These are phyloP conservation scores for Aptenodytes forsteri DNA, from an alignment of 2,113 vertebrate species.

Conservation along the genomic window DNA sequence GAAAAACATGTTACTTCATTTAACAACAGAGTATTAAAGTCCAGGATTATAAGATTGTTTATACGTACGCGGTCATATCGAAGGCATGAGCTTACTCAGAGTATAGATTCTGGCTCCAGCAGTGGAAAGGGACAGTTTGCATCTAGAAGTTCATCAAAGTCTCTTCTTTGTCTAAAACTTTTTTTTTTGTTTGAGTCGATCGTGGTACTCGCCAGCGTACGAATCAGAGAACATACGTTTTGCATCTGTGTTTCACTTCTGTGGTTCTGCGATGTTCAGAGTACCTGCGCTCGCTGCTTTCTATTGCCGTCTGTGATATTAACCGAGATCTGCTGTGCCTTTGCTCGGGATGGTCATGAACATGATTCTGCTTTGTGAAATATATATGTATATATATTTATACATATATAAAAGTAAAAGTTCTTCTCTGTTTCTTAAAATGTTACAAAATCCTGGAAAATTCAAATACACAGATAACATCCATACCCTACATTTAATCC, in stretches of 20 bases:
- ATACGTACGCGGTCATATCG: no score
- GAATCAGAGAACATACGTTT: accelerated
- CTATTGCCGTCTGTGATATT: not conserved
- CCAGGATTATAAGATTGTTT: not conserved
- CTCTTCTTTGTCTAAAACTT: not conserved
- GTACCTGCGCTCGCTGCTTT: not conserved
- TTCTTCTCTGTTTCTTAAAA: not conserved
- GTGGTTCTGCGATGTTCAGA: not conserved
- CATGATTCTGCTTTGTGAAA: not conserved
- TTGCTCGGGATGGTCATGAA: not conserved
- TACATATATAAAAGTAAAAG: not conserved
- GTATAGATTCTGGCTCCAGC: not conserved
- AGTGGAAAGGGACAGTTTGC: not conserved
- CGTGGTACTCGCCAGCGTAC: accelerated
- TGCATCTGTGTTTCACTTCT: not conserved
- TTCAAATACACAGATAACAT: no score
- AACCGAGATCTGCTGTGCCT: not conserved
- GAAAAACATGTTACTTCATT: not conserved
- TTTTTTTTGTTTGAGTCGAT: not conserved
- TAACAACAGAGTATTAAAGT: not conserved
- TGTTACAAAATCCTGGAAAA: not conserved
- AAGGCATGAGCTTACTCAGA: not conserved
- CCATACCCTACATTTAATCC: accelerated
- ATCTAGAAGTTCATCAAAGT: not conserved
- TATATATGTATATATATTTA: accelerated